Percentiles rank a stretch among this genome's conserved stretches.
phyloP scores from a whole-genome alignment of 2,113 vertebrate genomes.

The Callopanchax toddi region DNA sequence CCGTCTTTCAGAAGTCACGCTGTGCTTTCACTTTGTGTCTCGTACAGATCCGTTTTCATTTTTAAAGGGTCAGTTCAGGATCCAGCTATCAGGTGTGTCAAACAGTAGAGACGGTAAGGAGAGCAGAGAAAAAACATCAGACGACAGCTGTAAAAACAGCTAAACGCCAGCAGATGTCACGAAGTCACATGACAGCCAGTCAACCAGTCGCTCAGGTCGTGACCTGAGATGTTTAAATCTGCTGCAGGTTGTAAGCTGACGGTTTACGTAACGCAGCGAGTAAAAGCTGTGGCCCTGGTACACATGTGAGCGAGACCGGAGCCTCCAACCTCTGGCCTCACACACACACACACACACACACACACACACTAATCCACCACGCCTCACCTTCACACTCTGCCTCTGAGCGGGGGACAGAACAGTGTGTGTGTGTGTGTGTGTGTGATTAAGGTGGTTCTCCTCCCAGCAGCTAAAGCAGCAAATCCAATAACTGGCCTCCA shows the following conservation, averaged over 20 bases:
- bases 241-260: slow-evolving; percentile 53
- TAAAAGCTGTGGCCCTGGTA: slow-evolving; percentile 39
- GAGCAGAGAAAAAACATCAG: background rate
- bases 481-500: slow-evolving; percentile 88
- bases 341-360: slow-evolving; percentile 14
- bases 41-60: background rate
- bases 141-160: background rate
- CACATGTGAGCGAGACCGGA: slow-evolving; percentile 32
- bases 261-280: slow-evolving; percentile 54
- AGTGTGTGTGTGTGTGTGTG: slow-evolving; percentile 50
- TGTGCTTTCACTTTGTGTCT: background rate
- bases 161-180: slow-evolving; percentile 7
- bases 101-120: too few species aligned
- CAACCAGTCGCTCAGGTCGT: slow-evolving; percentile 39
- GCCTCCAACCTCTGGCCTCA: slow-evolving; percentile 60
- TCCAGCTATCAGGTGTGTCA: too few species aligned
- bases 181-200: slow-evolving; percentile 24
- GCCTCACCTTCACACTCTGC: slow-evolving; percentile 43
- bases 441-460: slow-evolving; percentile 76
- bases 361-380: slow-evolving; percentile 48
- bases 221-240: slow-evolving; percentile 44
- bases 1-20: background rate
- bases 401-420: slow-evolving; percentile 3
- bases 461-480: slow-evolving; percentile 84
- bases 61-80: slow-evolving; percentile 1